Percentiles rank a stretch among this genome's conserved stretches.
Evolutionary conservation across 1,140 invertebrate species (phyloP).

Genomic region (Aphidius gifuensis): DNA sequence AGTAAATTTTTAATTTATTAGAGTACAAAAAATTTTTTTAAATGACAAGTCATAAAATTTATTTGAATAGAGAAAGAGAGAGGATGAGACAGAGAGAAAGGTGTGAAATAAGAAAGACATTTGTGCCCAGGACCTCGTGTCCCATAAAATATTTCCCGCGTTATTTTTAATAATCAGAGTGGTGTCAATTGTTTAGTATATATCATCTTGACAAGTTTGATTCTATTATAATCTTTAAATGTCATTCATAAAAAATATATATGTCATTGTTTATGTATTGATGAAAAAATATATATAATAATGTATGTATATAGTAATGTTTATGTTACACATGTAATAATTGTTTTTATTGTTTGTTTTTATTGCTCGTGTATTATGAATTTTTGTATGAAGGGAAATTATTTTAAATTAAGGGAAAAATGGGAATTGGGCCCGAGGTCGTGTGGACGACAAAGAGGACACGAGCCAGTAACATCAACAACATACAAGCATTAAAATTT

Average conservation of each 20-base stretch:
- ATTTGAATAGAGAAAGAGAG: neutral
- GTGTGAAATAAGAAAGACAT: constrained; percentile 18
- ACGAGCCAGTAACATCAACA: constrained; percentile 17
- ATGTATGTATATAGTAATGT: too few relatives aligned
- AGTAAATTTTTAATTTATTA: constrained; percentile 21
- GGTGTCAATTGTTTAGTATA: too few relatives aligned
- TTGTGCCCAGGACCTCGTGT: constrained; percentile 8
- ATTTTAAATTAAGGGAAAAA: too few relatives aligned
- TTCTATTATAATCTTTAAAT: constrained; percentile 10
- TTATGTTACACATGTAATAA: too few relatives aligned
- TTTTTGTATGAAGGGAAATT: too few relatives aligned
- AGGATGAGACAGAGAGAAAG: constrained; percentile 20
- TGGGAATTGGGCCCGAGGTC: neutral
- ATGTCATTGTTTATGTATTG: too few relatives aligned
- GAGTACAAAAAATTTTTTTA: neutral
- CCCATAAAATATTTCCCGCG: constrained; percentile 1
- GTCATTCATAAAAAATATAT: constrained; percentile 16
- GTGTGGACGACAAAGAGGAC: constrained; percentile 4
- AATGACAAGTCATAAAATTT: too few relatives aligned
- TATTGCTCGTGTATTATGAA: too few relatives aligned
- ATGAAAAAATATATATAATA: too few relatives aligned
- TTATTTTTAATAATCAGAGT: neutral
- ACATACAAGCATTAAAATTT: constrained; percentile 16
- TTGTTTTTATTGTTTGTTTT: too few relatives aligned
- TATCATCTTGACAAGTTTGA: neutral